These are phyloP conservation scores for Drosophila erecta DNA, from an alignment of 1,140 invertebrate species.

Conservation along the genomic window DNA sequence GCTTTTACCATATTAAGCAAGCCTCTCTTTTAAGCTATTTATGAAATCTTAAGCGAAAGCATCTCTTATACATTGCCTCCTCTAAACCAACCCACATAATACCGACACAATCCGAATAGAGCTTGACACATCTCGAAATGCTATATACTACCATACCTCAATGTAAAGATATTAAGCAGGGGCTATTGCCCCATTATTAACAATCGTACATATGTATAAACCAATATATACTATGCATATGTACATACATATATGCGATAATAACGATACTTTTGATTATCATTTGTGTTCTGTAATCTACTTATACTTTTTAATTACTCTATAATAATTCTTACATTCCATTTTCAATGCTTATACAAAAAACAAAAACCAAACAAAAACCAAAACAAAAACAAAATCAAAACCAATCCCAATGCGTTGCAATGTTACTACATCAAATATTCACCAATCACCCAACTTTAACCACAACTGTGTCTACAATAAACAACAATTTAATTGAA, in stretches of 20 bases:
- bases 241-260: conserved; percentile 46
- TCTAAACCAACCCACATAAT: conserved; percentile 37
- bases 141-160: conserved; percentile 43
- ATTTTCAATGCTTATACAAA: conserved; percentile 70
- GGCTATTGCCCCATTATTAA: conserved; percentile 49
- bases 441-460: conserved; percentile 76
- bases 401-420: conserved; percentile 73
- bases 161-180: conserved; percentile 43
- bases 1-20: conserved; percentile 65
- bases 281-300: conserved; percentile 45
- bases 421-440: conserved; percentile 74
- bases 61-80: conserved; percentile 22
- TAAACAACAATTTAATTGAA: conserved; percentile 40
- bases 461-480: conserved; percentile 36
- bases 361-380: conserved; percentile 43
- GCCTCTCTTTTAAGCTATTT: conserved; percentile 62
- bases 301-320: conserved; percentile 68
- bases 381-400: conserved; percentile 33
- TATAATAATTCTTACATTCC: conserved; percentile 79
- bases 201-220: conserved; percentile 47
- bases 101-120: conserved; percentile 54
- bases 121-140: conserved; percentile 70
- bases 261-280: conserved; percentile 44
- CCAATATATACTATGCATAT: conserved; percentile 36
- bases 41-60: conserved; percentile 52